Conservation (phyloP, 2,888 invertebrate genomes). For the Epistrophe eligans region DNA sequence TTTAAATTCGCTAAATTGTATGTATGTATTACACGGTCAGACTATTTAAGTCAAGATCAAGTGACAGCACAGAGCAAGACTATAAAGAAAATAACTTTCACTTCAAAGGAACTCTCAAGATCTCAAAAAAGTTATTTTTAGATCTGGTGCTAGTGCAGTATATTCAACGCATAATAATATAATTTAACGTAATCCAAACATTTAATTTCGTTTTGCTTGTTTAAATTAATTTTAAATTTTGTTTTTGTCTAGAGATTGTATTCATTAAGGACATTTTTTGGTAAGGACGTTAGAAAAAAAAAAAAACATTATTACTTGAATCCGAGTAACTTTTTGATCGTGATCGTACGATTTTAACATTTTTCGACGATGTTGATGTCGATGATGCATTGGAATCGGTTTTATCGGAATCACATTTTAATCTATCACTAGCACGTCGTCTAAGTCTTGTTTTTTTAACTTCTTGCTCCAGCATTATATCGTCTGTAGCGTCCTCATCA, state of each 20-base stretch:
- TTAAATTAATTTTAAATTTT: background rate
- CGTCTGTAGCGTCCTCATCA: constrained; percentile 42
- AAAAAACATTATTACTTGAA: constrained; percentile 80
- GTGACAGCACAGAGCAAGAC: constrained; percentile 29
- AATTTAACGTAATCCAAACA: constrained; percentile 28
- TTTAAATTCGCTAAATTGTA: background rate
- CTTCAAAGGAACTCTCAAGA: constrained; percentile 65
- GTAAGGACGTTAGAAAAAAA: too few species aligned
- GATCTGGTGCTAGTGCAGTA: constrained; percentile 6
- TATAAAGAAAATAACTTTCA: constrained; percentile 60
- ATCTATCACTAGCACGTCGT: constrained; percentile 54
- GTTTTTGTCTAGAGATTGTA: constrained; percentile 17
- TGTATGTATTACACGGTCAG: constrained; percentile 57
- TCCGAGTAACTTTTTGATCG: constrained; percentile 81
- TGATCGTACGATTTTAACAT: constrained; percentile 77
- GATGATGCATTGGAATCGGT: constrained; percentile 71
- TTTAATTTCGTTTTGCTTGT: background rate
- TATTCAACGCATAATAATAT: constrained; percentile 6
- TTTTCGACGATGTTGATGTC: constrained; percentile 77
- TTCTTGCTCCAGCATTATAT: constrained; percentile 33
- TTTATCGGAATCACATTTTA: constrained; percentile 57
- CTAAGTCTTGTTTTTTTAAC: constrained; percentile 40
- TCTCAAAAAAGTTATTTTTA: constrained; percentile 46
- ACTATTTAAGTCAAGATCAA: constrained; percentile 66
- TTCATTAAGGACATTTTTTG: too few species aligned